phyloP scores from a whole-genome alignment of 2,113 vertebrate genomes.

The Anser brachyrhynchus region DNA sequence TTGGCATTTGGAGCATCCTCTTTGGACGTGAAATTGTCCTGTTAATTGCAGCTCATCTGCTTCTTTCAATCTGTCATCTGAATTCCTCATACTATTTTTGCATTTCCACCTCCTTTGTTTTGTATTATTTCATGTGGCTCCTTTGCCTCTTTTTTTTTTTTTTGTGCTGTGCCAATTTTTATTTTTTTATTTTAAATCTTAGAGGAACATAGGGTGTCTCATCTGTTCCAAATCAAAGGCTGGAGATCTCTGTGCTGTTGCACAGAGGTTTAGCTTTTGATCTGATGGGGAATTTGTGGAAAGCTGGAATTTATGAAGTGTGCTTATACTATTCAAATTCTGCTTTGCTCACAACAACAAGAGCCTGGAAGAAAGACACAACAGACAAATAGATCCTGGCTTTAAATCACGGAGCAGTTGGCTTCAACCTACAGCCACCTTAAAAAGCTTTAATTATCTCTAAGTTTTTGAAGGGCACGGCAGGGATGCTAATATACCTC shows the following conservation, averaged over 20 bases:
- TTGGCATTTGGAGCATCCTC: not conserved
- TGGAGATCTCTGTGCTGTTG: slow-evolving; percentile 47
- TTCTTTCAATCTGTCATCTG: not conserved
- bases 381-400: not conserved
- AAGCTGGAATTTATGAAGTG: slow-evolving; percentile 41
- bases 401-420: slow-evolving; percentile 8
- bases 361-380: not conserved
- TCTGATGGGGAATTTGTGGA: slow-evolving; percentile 6
- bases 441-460: slow-evolving; percentile 44
- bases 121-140: not conserved
- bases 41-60: not conserved
- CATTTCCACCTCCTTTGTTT: slow-evolving; percentile 46
- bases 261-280: slow-evolving; percentile 41
- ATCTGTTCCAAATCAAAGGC: slow-evolving; percentile 53
- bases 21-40: not conserved
- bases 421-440: slow-evolving; percentile 6
- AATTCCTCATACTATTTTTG: not conserved
- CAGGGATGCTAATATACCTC: not conserved
- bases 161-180: not conserved
- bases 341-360: not conserved
- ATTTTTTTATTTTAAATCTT: slow-evolving; percentile 35
- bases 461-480: not conserved
- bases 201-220: slow-evolving; percentile 40
- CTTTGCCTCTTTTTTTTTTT: not conserved
- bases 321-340: slow-evolving; percentile 37